Evolutionary conservation across 1,140 invertebrate genomes (phyloP).

Genomic region (Cyclargus thomasi): DNA sequence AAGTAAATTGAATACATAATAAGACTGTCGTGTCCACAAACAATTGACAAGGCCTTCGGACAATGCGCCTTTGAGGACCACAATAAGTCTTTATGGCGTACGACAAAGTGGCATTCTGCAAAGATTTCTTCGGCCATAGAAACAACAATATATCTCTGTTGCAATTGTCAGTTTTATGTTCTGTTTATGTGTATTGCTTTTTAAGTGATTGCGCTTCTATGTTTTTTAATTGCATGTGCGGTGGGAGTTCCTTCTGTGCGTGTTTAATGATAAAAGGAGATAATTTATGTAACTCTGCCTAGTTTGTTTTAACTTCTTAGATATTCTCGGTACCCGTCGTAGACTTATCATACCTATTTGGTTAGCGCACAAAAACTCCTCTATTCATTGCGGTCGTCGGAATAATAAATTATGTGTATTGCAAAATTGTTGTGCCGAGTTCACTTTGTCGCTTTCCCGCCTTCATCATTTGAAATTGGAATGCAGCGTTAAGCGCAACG

Average conservation of each 20-base stretch:
- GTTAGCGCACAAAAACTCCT: conserved; percentile 1
- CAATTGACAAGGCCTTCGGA: conserved; percentile 46
- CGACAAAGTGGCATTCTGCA: conserved; percentile 57
- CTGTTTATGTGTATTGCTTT: conserved; percentile 50
- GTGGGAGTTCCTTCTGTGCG: conserved; percentile 10
- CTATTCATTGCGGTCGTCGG: conserved; percentile 7
- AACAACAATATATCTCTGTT: conserved; percentile 36
- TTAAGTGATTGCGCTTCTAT: conserved; percentile 27
- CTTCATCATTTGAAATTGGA: conserved; percentile 71
- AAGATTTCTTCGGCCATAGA: conserved; percentile 53
- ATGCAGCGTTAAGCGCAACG: conserved; percentile 66
- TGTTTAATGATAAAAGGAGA: background rate
- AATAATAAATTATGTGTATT: conserved; percentile 25
- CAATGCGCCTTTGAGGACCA: conserved; percentile 51
- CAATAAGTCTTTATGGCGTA: conserved; percentile 56
- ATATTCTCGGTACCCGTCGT: background rate
- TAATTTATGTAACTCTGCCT: background rate
- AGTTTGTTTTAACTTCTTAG: background rate
- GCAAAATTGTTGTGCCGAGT: conserved; percentile 42
- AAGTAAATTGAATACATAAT: conserved; percentile 31
- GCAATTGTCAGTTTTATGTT: conserved; percentile 48
- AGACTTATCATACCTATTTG: conserved; percentile 2
- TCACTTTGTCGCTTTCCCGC: conserved; percentile 62
- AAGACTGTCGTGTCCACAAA: conserved; percentile 28
- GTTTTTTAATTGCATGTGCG: conserved; percentile 30